Percentiles rank a stretch among this genome's conserved stretches.
Conservation (phyloP, 2,888 invertebrate genomes). For the Nymphalis urticae region DNA sequence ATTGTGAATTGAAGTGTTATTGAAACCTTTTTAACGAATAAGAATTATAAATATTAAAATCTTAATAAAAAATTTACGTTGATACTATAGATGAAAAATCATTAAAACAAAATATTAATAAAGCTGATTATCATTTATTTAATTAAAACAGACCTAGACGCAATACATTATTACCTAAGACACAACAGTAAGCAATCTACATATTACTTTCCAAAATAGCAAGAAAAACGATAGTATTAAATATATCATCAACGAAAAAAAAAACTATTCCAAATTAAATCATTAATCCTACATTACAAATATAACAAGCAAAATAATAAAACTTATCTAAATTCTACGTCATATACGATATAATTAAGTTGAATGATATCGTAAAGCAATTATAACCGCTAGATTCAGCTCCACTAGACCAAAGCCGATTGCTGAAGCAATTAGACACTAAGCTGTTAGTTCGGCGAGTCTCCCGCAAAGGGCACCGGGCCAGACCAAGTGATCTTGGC, state of each 20-base stretch:
- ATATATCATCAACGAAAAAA: background rate
- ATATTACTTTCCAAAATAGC: too few relatives aligned
- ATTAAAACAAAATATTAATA: too few relatives aligned
- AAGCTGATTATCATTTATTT: too few relatives aligned
- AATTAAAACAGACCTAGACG: too few relatives aligned
- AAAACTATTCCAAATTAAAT: background rate
- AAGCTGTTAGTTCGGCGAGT: slow-evolving; percentile 54
- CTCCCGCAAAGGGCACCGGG: slow-evolving; percentile 66
- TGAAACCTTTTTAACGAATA: too few relatives aligned
- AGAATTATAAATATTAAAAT: too few relatives aligned
- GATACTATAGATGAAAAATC: too few relatives aligned
- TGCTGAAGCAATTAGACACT: slow-evolving; percentile 35
- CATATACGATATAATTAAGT: slow-evolving; percentile 5
- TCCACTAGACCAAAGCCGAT: slow-evolving; percentile 17
- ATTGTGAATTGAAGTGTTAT: too few relatives aligned
- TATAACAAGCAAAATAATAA: background rate
- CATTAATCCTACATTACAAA: too few relatives aligned
- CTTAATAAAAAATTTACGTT: too few relatives aligned
- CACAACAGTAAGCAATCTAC: too few relatives aligned
- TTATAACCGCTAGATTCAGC: slow-evolving; percentile 6
- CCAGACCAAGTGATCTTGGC: slow-evolving; percentile 87
- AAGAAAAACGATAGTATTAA: background rate
- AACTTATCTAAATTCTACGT: background rate
- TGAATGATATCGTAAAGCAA: slow-evolving; percentile 24
- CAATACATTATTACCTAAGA: too few relatives aligned